A percentile compares a stretch with the other conserved stretches of the same genome.
Conservation (phyloP, 2,113 vertebrate genomes). For the Rhizomys pruinosus region DNA sequence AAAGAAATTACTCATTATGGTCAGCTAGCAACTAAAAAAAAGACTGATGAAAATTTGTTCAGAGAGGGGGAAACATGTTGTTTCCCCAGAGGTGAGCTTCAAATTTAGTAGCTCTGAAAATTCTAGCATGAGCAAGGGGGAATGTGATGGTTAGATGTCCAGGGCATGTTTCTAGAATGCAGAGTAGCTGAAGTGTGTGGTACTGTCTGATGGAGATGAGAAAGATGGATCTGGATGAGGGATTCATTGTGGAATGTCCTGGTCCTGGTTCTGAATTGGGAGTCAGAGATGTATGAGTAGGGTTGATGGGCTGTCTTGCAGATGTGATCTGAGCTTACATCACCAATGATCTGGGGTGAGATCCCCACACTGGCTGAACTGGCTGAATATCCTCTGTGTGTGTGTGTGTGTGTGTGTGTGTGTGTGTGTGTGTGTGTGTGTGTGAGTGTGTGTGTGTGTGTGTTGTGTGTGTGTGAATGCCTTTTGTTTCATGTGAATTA, state of each 20-base stretch:
- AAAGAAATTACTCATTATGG: neutral
- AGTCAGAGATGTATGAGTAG: neutral
- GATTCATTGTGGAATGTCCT: neutral
- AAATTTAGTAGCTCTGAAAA: neutral
- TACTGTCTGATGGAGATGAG: neutral
- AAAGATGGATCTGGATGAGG: neutral
- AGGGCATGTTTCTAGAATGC: neutral
- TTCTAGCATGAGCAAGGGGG: accelerated
- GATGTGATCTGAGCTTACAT: accelerated
- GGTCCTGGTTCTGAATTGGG: neutral
- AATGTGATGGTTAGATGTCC: neutral
- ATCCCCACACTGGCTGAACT: neutral
- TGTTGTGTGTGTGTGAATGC: too few relatives aligned
- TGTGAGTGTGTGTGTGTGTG: too few relatives aligned
- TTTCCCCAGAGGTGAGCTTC: neutral
- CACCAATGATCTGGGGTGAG: neutral
- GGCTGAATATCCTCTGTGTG: neutral
- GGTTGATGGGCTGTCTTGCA: accelerated
- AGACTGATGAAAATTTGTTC: neutral
- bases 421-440: too few relatives aligned
- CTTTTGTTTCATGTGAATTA: neutral
- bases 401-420: too few relatives aligned
- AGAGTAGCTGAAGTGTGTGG: neutral
- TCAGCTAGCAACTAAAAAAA: neutral
- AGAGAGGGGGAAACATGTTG: neutral